phyloP scores from a whole-genome alignment of 1,140 invertebrate genomes.

The Plutomurus gul region DNA sequence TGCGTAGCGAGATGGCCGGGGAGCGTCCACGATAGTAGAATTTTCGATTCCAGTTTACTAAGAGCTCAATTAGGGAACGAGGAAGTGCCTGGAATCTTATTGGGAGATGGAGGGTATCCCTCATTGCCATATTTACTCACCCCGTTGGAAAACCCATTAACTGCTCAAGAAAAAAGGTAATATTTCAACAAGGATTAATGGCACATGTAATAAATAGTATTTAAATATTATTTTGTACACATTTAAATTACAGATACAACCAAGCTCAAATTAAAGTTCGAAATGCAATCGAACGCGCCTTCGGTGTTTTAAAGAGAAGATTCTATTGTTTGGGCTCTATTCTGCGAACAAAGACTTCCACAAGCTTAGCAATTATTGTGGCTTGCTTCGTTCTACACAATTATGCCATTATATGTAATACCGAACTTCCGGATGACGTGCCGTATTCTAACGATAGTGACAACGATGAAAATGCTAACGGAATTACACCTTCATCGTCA shows the following conservation, averaged over 20 bases:
- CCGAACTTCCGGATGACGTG: not conserved
- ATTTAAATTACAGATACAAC: not conserved
- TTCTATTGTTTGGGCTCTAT: not conserved
- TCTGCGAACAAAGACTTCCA: not conserved
- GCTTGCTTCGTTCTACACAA: not conserved
- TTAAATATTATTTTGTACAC: constrained; percentile 43
- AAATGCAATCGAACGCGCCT: not conserved
- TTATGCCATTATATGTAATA: not conserved
- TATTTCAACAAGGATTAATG: not conserved
- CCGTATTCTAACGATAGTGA: not conserved
- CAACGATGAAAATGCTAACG: not conserved
- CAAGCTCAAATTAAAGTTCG: not conserved
- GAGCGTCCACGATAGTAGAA: constrained; percentile 51
- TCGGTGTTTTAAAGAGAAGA: not conserved
- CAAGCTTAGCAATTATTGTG: not conserved
- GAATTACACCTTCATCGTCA: not conserved
- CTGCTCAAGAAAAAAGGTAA: not conserved
- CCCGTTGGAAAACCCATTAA: constrained; percentile 42
- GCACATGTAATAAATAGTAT: constrained; percentile 13
- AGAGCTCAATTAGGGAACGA: not conserved
- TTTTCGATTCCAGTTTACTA: constrained; percentile 5
- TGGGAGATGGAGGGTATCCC: constrained; percentile 39
- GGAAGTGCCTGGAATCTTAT: not conserved
- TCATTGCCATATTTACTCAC: constrained; percentile 46
- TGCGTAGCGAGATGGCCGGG: constrained; percentile 52